Base-by-base conservation (phyloP, 2,113 vertebrate species). In the Lepus americanus region DNA sequence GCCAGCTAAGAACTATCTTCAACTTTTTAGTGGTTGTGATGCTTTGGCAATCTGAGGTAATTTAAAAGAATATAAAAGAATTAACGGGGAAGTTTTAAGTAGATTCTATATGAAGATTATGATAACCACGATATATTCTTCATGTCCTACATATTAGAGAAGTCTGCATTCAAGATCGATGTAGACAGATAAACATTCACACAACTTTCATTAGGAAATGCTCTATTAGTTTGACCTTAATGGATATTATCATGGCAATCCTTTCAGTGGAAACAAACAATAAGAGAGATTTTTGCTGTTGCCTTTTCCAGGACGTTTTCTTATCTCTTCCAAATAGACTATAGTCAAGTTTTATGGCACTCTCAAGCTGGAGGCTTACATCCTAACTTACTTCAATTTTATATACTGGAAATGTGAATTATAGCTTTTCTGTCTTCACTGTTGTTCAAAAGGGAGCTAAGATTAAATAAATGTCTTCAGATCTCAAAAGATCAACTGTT, bases 311-410 rank as follows among this genome's bases (percentile, higher is more conserved):
- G 20, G 39, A 39, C n/a, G 39, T 61, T 80, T 17, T 76, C 66
- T 94, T 81, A 27, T 89, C 33, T 25, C 12, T 89, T 67, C 31
- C 27, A 49, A 87, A 77, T 27, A 74, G 72, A 72, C n/a, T 17
- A 36, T 14, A 27, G 51, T 5, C 55, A 84, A 72, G 59, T 86
- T 86, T 89, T 89, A 63, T 55, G 5, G 11, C 66, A 9, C 25
- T 23, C 12, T 25, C 9, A 64, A 51, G 36, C 5, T 29, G 77
- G 31, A 59, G 9, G 29, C 63, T n/a, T 86, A 27, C 87, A 31
- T 80, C 22, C n/a, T n/a, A 81, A 89, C 36, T 82, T 77, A 59
- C 19, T 77, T 86, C 69, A 49, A 29, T 86, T 94, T 94, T 87
- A 53, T 78, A n/a, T 84, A 33, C 31, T 67, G 9, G 23, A 76